Evolutionary conservation across 2,113 vertebrate genomes (phyloP), one percentile per base, ranked within the genome.

Genomic region (Arothron firmamentum): DNA sequence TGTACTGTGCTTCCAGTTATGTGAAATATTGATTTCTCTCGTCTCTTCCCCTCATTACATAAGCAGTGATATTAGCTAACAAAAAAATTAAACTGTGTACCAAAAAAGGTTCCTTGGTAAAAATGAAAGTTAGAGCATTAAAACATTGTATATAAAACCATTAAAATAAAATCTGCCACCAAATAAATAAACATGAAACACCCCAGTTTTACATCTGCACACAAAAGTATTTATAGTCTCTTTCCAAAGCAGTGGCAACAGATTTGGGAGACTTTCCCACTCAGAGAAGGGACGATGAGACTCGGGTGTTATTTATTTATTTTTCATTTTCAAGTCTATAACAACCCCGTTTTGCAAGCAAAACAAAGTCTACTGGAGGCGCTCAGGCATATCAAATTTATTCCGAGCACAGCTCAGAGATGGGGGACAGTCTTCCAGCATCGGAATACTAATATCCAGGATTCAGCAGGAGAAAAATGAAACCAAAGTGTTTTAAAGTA

Each of bases 1-100:
- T 16, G 54, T 62, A 71, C 62, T 43, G 69, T 76, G 77, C 56
- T 52, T 70, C 67, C 70, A 61, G 81, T 84, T 88, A 80, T 79
- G 90, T 88, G 75, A 88, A 92, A 88, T 90, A 91, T 92, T 89
- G 86, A 91, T 88, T 80, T 76, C 80, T 64, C 72, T 81, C 74
- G 79, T 85, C 70, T 80, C 83, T 88, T 88, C 87, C 82, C 85
- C 81, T 84, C 67, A 87, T 81, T 90, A 79, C 79, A 80, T 78
- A 82, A 91, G 77, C 78, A 87, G 87, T 85, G 83, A 85, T 88
- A 89, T 87, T 88, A 88, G 83, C 83, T 80, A 86, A 85, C 77
- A 82, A 83, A 73, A 78, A 61, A 43, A 6, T 6, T 2, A n/a
- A 19, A n/a, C 45, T 17, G 6, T 28, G 42, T 7, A 5, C 2